Base-by-base conservation (phyloP, 2,888 invertebrate species). In the Geotrupes spiniger region DNA sequence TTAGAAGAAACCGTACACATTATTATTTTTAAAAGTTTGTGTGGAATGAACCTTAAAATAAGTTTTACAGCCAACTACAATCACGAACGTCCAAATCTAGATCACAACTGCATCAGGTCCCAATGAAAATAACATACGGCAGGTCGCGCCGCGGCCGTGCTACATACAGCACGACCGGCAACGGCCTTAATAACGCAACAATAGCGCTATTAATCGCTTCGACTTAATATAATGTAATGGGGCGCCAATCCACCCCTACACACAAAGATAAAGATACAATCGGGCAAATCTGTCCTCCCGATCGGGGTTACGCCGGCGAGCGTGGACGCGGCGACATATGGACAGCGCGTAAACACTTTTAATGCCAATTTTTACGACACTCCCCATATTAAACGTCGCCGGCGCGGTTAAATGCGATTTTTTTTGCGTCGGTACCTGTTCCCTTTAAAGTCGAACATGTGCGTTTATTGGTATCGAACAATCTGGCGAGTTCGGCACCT, bases 261-360 rank as follows among this genome's bases (percentile, higher is more conserved):
- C 44, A 39, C 43, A 21, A 59, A 57, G 57, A 59, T 57, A 56
- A 54, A 59, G 59, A 59, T 53, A 59, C 59, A 57, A 59, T 59
- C 59, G 47, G 48, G 52, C 55, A 59, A 59, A 59, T 59, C 59
- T 57, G 59, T 43, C 54, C 48, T 43, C 54, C 48, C 52, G 54
- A 52, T 51, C 47, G 53, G 45, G 41, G 41, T 17, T 45, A 31
- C 10, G 29, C 29, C 41, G 36, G 39, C 21, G 37, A 28, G 44
- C 57, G 54, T 54, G 57, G 54, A 54, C 49, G 41, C 25, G n/a
- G n/a, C n/a, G 54, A 54, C 57, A 57, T 57, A 57, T 57, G 57
- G 57, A 52, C 45, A 49, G 9, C 42, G 49, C 15, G 11, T 33
- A 33, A 8, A 15, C 33, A 15, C 33, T 8, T 33, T 12, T 33